These are phyloP conservation scores for Mamestra brassicae DNA, from an alignment of 2,888 invertebrate species.

Conservation along the genomic window DNA sequence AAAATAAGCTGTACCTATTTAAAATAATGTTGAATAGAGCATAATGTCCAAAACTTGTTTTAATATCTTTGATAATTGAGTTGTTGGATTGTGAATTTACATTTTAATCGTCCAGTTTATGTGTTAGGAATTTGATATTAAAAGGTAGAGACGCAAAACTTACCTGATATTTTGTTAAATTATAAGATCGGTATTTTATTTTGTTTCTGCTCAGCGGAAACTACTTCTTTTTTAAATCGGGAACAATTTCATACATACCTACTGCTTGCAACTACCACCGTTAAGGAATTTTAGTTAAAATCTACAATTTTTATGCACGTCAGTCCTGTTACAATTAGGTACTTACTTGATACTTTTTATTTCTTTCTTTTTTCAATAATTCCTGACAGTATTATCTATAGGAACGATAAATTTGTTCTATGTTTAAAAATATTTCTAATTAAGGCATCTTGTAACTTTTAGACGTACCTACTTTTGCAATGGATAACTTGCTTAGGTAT, in stretches of 20 bases:
- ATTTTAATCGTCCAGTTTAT: slow-evolving; percentile 48
- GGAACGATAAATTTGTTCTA: too few relatives aligned
- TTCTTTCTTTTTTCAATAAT: too few relatives aligned
- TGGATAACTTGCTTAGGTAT: neutral
- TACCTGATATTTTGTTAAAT: neutral
- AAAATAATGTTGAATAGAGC: slow-evolving; percentile 3
- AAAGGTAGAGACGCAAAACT: neutral
- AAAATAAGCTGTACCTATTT: neutral
- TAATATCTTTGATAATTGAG: slow-evolving; percentile 40
- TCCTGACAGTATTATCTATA: too few relatives aligned
- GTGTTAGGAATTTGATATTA: slow-evolving; percentile 10
- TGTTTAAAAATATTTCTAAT: neutral
- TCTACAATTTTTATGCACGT: neutral
- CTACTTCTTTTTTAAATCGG: neutral
- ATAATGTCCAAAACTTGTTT: slow-evolving; percentile 34
- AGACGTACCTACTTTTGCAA: neutral
- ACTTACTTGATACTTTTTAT: too few relatives aligned
- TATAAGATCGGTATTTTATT: neutral
- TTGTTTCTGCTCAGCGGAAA: neutral
- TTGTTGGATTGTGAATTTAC: slow-evolving; percentile 41
- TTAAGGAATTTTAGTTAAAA: too few relatives aligned
- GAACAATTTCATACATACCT: too few relatives aligned
- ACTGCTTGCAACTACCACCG: neutral
- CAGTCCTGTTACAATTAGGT: neutral
- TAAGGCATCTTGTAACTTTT: neutral